These are phyloP conservation scores for Echinops telfairi DNA, from an alignment of 2,113 vertebrate species.

Conservation along the genomic window DNA sequence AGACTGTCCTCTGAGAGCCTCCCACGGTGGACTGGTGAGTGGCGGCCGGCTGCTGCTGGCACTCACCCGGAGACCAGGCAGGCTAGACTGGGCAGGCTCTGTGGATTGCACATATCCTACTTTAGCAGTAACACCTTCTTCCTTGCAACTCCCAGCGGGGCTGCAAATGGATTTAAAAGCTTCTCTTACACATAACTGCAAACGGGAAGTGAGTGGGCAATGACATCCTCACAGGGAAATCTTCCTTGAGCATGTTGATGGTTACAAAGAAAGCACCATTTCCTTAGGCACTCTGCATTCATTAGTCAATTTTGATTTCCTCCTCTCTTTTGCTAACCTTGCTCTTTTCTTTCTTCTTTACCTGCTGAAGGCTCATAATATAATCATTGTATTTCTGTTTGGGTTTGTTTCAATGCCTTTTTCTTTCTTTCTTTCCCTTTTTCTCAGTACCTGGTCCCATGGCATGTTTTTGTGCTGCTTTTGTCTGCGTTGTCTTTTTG, in stretches of 20 bases:
- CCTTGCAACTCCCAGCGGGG: constrained; percentile 37
- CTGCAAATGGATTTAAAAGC: constrained; percentile 69
- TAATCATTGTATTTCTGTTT: constrained; percentile 72
- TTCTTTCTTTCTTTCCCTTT: too few species aligned
- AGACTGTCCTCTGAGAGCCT: background rate
- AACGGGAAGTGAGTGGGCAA: constrained; percentile 58
- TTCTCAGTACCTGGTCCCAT: constrained; percentile 50
- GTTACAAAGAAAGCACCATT: constrained; percentile 67
- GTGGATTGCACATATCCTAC: background rate
- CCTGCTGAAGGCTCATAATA: constrained; percentile 65
- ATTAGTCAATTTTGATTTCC: constrained; percentile 35
- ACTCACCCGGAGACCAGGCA: background rate
- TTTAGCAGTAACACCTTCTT: constrained; percentile 70
- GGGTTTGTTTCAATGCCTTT: constrained; percentile 55
- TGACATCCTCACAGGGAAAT: constrained; percentile 68
- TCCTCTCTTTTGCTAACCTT: constrained; percentile 70
- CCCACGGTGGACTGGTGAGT: background rate
- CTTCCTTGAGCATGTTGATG: constrained; percentile 69
- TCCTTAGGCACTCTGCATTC: constrained; percentile 59
- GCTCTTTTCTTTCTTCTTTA: constrained; percentile 68
- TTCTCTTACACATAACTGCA: constrained; percentile 66
- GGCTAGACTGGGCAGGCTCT: background rate
- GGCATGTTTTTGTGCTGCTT: constrained; percentile 59
- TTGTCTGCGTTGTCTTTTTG: constrained; percentile 68
- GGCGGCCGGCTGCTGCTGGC: background rate